Conservation (phyloP, 2,888 invertebrate species). For the Zygothrica quintamaculata region DNA sequence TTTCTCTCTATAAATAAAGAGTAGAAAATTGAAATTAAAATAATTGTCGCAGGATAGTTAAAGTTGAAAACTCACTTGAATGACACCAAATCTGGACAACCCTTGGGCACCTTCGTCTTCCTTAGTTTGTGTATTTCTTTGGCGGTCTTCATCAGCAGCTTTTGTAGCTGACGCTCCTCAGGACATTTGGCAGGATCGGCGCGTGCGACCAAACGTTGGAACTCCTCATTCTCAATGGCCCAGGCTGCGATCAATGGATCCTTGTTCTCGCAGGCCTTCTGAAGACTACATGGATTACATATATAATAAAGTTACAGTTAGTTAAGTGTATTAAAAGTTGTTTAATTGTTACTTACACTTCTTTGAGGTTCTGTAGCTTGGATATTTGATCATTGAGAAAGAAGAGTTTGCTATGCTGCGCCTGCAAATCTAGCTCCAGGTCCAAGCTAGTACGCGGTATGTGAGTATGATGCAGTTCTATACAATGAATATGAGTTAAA, state of each 20-base stretch:
- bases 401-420: conserved; percentile 93
- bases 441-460: conserved; percentile 94
- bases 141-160: conserved; percentile 93
- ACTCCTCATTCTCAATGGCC: conserved; percentile 94
- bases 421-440: conserved; percentile 95
- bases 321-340: neutral
- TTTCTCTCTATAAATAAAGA: conserved; percentile 91
- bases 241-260: conserved; percentile 93
- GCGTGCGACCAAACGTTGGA: conserved; percentile 88
- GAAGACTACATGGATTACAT: too few species aligned
- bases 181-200: conserved; percentile 83
- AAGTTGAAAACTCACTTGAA: conserved; percentile 97
- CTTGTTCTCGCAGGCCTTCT: conserved; percentile 92
- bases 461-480: conserved; percentile 86
- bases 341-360: conserved; percentile 84
- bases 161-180: conserved; percentile 88
- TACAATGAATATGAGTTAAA: neutral
- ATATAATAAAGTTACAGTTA: conserved; percentile 49
- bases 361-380: conserved; percentile 92
- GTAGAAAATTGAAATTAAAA: too few species aligned
- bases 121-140: conserved; percentile 96
- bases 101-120: conserved; percentile 93
- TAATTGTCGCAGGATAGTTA: too few species aligned
- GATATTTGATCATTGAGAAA: conserved; percentile 93
- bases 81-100: conserved; percentile 95